phyloP scores from a whole-genome alignment of 2,888 invertebrate species.

The Dyspetes luteomarginatus region DNA sequence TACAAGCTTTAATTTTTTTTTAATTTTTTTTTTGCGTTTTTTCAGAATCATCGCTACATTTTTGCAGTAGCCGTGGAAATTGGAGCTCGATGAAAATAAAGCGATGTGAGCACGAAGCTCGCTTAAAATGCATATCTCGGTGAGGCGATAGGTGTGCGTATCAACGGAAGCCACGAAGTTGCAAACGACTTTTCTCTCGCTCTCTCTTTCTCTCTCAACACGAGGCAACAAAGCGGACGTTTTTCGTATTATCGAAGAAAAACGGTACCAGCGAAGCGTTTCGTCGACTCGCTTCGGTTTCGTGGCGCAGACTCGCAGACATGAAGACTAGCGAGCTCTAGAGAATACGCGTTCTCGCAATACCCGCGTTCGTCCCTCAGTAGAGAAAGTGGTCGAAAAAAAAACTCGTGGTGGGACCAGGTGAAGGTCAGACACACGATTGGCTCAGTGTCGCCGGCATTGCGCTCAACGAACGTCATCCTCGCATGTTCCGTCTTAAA shows the following conservation, averaged over 20 bases:
- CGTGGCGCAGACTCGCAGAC: background rate
- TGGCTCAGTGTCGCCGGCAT: conserved; percentile 67
- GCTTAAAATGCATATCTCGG: background rate
- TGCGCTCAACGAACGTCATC: conserved; percentile 66
- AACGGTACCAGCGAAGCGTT: background rate
- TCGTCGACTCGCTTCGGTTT: conserved; percentile 10
- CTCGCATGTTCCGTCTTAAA: background rate
- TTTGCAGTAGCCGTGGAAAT: background rate
- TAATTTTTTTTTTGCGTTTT: background rate
- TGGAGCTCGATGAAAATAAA: background rate
- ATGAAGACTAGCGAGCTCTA: conserved; percentile 16
- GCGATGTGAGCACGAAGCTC: background rate
- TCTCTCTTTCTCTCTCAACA: conserved; percentile 24
- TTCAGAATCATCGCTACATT: conserved; percentile 19
- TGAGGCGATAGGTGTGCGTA: conserved; percentile 19
- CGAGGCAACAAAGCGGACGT: conserved; percentile 1
- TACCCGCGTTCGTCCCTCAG: conserved; percentile 59
- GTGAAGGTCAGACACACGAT: conserved; percentile 69
- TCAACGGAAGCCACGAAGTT: conserved; percentile 56
- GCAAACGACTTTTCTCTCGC: conserved; percentile 37
- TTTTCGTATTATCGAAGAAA: background rate
- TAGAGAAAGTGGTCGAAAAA: conserved; percentile 72
- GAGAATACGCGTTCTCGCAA: conserved; percentile 38
- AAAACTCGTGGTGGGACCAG: conserved; percentile 68
- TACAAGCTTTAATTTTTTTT: background rate